Evolutionary conservation across 2,797 vertebrate species (phyloP), one percentile per base, ranked within the genome.

Genomic region (Spea hammondii): DNA sequence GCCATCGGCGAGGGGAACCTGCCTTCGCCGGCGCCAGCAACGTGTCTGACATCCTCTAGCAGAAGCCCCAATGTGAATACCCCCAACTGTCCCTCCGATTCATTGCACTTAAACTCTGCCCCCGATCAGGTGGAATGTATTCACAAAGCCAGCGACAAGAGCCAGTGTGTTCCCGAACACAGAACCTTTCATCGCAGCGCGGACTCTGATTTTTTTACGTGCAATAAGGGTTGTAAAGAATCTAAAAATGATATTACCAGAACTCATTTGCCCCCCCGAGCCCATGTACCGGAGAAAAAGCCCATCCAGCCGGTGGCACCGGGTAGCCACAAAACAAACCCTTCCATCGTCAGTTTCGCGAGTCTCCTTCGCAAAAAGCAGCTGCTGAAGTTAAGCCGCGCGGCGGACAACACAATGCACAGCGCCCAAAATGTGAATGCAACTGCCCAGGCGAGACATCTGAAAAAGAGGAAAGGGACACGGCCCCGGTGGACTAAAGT

Each of bases 391-490:
- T 90, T 93, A 0, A 88, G 90, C 70, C 84, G 90, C 0, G 83
- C 86, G 75, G 83, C 91, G 0, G 92, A 92, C 32, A 91, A 91
- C 79, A 86, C 88, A 75, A 91, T 90, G 88, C 90, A 88, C 76
- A 88, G 87, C 71, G 72, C 86, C 2, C 90, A 91, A 70, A 85
- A 87, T 11, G 84, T 91, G 32, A 88, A 88, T 48, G 0, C 86
- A 66, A 67, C 85, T 84, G 84, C 90, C 72, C 91, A 95, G 82
- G 92, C 91, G 17, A 94, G 95, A 55, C 92, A 94, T 1, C 87
- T 96, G 8, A 98, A 97, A 88, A 98, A 96, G 83, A 94, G 94
- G 48, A 98, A 98, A 90, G 93, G 95, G 65, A 91, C 95, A 84
- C 92, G 95, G 74, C 94, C 94, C 66, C 93, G 95, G 32, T 96